Evolutionary conservation across 2,113 vertebrate species (phyloP).

Genomic region (Pholis gunnellus): DNA sequence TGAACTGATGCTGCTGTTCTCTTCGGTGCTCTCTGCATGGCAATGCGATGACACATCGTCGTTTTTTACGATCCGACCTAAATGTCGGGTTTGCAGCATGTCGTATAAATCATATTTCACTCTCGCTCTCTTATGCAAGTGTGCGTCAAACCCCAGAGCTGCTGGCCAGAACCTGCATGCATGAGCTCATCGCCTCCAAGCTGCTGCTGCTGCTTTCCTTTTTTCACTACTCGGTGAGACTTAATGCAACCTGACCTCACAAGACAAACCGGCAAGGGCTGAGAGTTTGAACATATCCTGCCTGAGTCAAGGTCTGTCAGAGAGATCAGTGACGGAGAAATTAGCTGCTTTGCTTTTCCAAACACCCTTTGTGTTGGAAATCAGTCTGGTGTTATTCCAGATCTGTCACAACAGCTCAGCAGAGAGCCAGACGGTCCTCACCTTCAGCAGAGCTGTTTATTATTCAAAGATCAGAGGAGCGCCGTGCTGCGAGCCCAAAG

Average conservation of each 20-base stretch:
- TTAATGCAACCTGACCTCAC: constrained; percentile 54
- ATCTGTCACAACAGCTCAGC: constrained; percentile 53
- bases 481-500: not conserved
- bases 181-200: constrained; percentile 65
- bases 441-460: constrained; percentile 35
- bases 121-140: constrained; percentile 35
- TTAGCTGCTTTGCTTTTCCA: constrained; percentile 55
- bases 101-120: constrained; percentile 65
- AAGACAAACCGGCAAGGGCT: constrained; percentile 25
- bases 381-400: constrained; percentile 33
- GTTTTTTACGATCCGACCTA: constrained; percentile 49
- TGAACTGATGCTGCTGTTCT: constrained; percentile 18
- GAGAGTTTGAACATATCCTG: constrained; percentile 23
- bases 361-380: constrained; percentile 48
- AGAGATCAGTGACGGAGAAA: constrained; percentile 36
- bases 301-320: constrained; percentile 44
- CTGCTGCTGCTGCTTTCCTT: constrained; percentile 48
- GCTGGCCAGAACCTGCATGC: constrained; percentile 28
- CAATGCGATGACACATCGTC: constrained; percentile 36
- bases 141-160: constrained; percentile 32
- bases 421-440: constrained; percentile 27
- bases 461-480: constrained; percentile 16
- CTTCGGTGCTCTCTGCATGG: constrained; percentile 21
- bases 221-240: constrained; percentile 36
- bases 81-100: constrained; percentile 38